Evolutionary conservation across 2,888 invertebrate species (phyloP).

Genomic region (Lypha dubia): DNA sequence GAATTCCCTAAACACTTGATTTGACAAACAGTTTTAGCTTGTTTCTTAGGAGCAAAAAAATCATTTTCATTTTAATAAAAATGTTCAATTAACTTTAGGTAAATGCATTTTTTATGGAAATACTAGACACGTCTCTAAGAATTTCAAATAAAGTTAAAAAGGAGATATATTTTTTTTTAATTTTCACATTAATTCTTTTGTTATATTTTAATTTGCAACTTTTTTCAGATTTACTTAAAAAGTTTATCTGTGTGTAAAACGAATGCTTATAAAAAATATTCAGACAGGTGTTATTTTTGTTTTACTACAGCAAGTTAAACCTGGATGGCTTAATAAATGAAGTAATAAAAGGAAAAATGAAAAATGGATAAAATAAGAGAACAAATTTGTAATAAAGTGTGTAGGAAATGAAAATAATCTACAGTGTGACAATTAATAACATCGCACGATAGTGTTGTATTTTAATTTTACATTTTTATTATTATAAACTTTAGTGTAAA

Average conservation of each 20-base stretch:
- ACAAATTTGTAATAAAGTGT: neutral
- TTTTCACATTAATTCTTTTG: too few relatives aligned
- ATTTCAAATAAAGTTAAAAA: too few relatives aligned
- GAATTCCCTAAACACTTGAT: too few relatives aligned
- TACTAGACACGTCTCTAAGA: too few relatives aligned
- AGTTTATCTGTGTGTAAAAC: neutral
- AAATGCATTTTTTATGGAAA: too few relatives aligned
- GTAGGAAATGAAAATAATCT: neutral
- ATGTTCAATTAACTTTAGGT: neutral
- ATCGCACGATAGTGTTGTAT: too few relatives aligned
- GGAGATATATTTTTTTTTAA: too few relatives aligned
- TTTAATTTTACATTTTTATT: too few relatives aligned
- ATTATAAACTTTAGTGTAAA: too few relatives aligned
- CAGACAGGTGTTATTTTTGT: constrained; percentile 17
- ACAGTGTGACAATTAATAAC: too few relatives aligned
- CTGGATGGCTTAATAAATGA: constrained; percentile 6
- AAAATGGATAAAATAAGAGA: neutral
- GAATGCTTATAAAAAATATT: neutral
- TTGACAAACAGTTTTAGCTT: too few relatives aligned
- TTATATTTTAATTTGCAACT: neutral
- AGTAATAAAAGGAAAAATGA: neutral
- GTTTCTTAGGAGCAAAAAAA: too few relatives aligned
- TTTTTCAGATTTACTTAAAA: neutral
- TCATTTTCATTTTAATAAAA: neutral
- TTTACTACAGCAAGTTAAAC: neutral